Evolutionary conservation across 2,113 vertebrate species (phyloP).

Genomic region (Laticauda colubrina): DNA sequence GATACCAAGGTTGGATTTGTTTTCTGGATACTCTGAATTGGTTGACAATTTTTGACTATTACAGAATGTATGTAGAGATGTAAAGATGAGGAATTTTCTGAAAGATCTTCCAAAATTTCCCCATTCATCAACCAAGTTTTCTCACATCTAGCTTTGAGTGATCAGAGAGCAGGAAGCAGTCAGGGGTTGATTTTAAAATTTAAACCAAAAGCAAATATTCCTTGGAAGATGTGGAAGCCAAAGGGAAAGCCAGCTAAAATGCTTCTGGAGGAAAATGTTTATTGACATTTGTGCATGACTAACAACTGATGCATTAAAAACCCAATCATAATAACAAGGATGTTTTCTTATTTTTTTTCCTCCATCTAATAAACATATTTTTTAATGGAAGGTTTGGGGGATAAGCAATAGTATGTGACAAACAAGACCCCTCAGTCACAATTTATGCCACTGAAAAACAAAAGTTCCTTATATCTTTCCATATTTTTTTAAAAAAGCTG

Average conservation of each 20-base stretch:
- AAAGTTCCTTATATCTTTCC: not conserved
- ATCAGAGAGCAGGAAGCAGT: not conserved
- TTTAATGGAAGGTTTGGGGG: accelerated
- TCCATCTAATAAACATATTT: no score
- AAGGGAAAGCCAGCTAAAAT: not conserved
- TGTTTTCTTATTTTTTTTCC: accelerated
- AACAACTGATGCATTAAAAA: not conserved
- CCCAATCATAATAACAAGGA: not conserved
- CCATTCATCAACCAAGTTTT: not conserved
- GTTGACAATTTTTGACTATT: not conserved
- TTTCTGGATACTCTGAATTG: not conserved
- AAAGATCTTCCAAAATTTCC: not conserved
- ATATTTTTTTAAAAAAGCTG: not conserved
- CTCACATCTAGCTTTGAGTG: not conserved
- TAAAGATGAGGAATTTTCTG: not conserved
- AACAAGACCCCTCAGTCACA: not conserved
- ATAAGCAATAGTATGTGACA: not conserved
- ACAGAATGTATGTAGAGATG: not conserved
- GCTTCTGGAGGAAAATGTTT: not conserved
- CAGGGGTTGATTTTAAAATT: not conserved
- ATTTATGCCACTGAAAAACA: not conserved
- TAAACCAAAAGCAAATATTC: not conserved
- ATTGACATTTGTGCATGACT: not conserved
- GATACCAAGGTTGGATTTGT: not conserved
- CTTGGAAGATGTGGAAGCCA: not conserved